Percentiles rank a stretch among this genome's conserved stretches.
These are phyloP conservation scores for Eurypyga helias DNA, from an alignment of 2,113 vertebrate species.

Conservation along the genomic window DNA sequence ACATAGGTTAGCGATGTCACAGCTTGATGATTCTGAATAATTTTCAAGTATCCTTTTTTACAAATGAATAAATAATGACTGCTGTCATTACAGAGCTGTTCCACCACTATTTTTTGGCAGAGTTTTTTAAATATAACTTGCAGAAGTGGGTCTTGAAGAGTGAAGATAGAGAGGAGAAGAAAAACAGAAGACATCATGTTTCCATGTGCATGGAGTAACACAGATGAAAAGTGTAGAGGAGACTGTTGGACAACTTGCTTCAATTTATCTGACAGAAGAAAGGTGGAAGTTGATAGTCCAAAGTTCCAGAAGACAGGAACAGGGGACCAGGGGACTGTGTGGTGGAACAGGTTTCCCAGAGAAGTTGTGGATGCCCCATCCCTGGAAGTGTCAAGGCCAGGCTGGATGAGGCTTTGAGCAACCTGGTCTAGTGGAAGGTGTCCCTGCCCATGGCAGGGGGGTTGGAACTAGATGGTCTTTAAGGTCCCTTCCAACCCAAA, in stretches of 20 bases:
- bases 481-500: too few relatives aligned
- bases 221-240: neutral
- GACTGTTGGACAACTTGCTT: neutral
- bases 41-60: slow-evolving; percentile 12
- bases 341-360: too few relatives aligned
- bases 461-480: too few relatives aligned
- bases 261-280: neutral
- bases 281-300: neutral
- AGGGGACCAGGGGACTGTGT: neutral
- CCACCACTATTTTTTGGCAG: neutral
- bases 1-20: neutral
- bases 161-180: neutral
- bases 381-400: too few relatives aligned
- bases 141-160: neutral
- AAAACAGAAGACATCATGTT: neutral
- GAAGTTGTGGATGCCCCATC: too few relatives aligned
- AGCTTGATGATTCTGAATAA: slow-evolving; percentile 12
- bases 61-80: slow-evolving; percentile 18
- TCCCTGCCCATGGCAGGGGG: too few relatives aligned
- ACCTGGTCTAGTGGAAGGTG: too few relatives aligned
- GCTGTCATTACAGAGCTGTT: neutral
- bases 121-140: neutral
- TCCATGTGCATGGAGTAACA: neutral
- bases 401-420: too few relatives aligned
- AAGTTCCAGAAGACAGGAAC: neutral